Base-by-base conservation (phyloP, 1,140 invertebrate genomes). In the Scaptomyza pallida region DNA sequence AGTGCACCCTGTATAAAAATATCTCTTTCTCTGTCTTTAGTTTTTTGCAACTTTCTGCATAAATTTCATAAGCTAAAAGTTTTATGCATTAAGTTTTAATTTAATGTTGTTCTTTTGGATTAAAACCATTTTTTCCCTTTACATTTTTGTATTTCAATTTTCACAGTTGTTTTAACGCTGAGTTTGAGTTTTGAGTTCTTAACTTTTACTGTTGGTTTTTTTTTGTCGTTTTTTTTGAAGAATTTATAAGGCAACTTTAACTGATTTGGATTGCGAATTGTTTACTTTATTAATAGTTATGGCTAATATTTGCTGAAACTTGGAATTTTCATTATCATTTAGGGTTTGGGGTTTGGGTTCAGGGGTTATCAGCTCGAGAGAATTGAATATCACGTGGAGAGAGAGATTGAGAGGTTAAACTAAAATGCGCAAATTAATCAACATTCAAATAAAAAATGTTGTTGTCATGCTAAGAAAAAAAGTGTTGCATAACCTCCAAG, bases 361-460 rank as follows among this genome's bases (percentile, higher is more conserved):
- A 33, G 5, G 55, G 41, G 55, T 57, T 57, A 57, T 57, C 55
- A 45, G 23, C 16, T 57, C 4, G 2, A 35, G 10, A 35, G 37
- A 19, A n/a, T 37, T 43, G 26, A n/a, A n/a, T n/a, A n/a, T n/a
- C 16, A 30, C 10, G n/a, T 30, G 5, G 26, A 16, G 30, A 8
- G 16, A 33, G 55, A 45, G n/a, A n/a, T n/a, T n/a, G n/a, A n/a
- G n/a, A n/a, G n/a, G n/a, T 57, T 45, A 57, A 13, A 17, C 0
- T 9, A 37, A 12, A n/a, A 37, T 37, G 33, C 10, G 33, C 33
- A 37, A 8, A n/a, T 37, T 37, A n/a, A 37, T 37, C 12, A 37
- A 37, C 33, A 37, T 4, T 37, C 33, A 37, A 0, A 9, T 30
- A 2, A 2, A 21, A 2, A 5, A 26, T 30, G 9, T 30, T 8